Conservation (phyloP, 2,797 vertebrate genomes). For the Malurus splendens region DNA sequence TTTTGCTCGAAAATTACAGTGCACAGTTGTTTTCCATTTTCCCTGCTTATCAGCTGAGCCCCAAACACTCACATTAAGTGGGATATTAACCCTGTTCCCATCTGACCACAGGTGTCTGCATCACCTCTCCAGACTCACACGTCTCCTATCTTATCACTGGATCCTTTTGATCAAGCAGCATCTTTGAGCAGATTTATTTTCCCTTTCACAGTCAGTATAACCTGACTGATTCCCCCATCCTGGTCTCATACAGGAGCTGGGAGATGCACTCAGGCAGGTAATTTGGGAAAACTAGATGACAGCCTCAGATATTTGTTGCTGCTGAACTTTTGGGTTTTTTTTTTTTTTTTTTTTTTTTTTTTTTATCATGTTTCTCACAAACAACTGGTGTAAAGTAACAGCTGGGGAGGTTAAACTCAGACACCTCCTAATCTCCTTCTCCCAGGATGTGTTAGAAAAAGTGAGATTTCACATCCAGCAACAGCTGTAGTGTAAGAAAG, state of each 20-base stretch:
- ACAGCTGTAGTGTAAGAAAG: not conserved
- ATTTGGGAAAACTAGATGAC: not conserved
- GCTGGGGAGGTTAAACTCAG: not conserved
- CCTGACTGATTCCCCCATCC: not conserved
- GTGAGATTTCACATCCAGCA: not conserved
- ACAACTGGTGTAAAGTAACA: conserved; percentile 9
- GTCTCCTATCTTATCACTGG: conserved; percentile 17
- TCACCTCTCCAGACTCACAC: not conserved
- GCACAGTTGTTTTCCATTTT: conserved; percentile 5
- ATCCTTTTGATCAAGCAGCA: conserved; percentile 54
- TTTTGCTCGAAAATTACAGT: not conserved
- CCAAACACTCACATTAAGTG: conserved; percentile 10
- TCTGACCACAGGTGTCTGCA: conserved; percentile 1
- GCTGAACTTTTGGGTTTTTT: not conserved
- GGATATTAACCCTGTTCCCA: not conserved
- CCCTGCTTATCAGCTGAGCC: not conserved
- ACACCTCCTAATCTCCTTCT: not conserved
- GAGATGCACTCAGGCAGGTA: not conserved
- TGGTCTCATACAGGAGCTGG: not conserved
- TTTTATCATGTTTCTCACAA: not conserved
- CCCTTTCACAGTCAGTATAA: conserved; percentile 14
- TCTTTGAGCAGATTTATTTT: conserved; percentile 26
- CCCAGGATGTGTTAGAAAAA: not conserved
- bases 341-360: not conserved
- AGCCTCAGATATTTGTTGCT: not conserved